Conservation (phyloP, 2,888 invertebrate species). For the Coenonympha glycerion region DNA sequence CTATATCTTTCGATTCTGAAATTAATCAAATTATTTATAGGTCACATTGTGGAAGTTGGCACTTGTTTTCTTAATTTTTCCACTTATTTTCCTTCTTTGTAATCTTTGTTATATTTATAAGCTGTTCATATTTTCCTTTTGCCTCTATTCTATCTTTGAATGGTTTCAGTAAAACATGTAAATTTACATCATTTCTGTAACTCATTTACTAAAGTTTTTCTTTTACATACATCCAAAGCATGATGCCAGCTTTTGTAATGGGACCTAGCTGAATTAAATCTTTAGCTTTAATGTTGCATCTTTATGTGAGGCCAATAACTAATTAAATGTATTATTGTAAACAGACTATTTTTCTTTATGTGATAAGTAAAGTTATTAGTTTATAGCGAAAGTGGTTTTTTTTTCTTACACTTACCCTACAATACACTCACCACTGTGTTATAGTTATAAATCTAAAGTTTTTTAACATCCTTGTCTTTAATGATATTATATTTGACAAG, state of each 20-base stretch:
- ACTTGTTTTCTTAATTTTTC: neutral
- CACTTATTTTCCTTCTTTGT: neutral
- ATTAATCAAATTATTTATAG: neutral
- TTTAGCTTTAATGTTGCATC: neutral
- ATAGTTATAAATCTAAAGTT: conserved; percentile 44
- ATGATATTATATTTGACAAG: conserved; percentile 81
- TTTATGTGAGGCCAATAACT: neutral
- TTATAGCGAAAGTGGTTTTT: conserved; percentile 8
- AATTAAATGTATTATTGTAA: neutral
- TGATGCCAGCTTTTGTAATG: neutral
- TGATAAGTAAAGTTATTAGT: conserved; percentile 24
- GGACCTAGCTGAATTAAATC: neutral
- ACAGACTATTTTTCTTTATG: conserved; percentile 7
- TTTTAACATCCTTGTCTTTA: conserved; percentile 76
- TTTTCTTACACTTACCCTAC: conserved; percentile 5
- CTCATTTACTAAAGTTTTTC: neutral
- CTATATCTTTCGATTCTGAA: neutral
- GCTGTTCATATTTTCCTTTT: neutral
- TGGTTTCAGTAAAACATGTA: too few species aligned
- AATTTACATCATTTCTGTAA: neutral
- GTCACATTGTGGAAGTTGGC: neutral
- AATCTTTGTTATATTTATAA: neutral
- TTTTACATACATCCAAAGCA: neutral
- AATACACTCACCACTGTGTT: neutral
- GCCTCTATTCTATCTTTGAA: neutral